Conservation (phyloP, 92 coral and sea anemone species). For the Epizoanthus ramosus region DNA sequence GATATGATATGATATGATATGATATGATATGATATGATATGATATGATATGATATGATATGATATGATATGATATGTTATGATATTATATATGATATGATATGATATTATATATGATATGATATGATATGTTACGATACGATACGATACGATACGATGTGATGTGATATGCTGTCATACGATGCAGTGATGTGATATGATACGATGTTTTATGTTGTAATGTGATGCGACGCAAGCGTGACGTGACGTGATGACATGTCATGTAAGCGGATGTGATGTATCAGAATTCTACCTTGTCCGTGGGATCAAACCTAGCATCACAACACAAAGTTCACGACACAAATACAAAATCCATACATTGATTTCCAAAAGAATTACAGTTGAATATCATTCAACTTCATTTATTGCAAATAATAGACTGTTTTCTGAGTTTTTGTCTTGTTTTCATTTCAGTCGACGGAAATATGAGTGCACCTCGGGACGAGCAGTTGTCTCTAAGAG, state of each 20-base stretch:
- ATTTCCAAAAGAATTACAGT: neutral
- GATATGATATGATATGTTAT: neutral
- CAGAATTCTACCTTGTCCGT: too few relatives aligned
- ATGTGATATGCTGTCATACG: neutral
- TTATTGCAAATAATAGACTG: too few relatives aligned
- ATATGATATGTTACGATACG: neutral
- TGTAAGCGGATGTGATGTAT: too few relatives aligned
- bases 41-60: neutral
- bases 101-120: neutral
- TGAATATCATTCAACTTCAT: too few relatives aligned
- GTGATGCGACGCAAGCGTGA: too few relatives aligned
- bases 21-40: neutral
- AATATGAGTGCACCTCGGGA: slow-evolving; percentile 3
- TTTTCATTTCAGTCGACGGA: slow-evolving; percentile 2
- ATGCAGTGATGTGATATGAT: too few relatives aligned
- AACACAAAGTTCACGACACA: too few relatives aligned
- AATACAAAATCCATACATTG: neutral
- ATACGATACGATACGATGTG: neutral
- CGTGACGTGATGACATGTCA: too few relatives aligned
- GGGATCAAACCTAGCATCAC: too few relatives aligned
- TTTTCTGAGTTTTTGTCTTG: neutral
- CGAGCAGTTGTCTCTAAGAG: neutral
- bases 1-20: neutral
- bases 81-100: neutral
- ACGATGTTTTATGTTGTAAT: too few relatives aligned